Base-by-base conservation (phyloP, 2,888 invertebrate genomes). In the Cacoxenus indagator region DNA sequence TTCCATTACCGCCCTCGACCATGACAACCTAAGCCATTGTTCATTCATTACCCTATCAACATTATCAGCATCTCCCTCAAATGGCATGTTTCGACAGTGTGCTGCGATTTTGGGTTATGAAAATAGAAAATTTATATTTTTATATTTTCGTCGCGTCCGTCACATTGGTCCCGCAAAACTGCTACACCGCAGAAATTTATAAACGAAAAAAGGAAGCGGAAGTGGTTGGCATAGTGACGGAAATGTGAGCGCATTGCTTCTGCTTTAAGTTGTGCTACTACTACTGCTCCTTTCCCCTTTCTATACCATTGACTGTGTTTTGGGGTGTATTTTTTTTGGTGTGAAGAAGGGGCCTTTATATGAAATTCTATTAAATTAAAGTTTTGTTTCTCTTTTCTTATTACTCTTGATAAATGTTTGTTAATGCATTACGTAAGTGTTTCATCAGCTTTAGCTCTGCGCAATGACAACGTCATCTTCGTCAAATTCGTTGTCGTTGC, bases 61-160 rank as follows among this genome's bases (percentile, higher is more conserved):
- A 8, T 4, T 61, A 6, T 14, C 61, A 8, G 14, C 24, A 19
- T 8, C 27, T 14, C 11, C 14, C 14, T n/a, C n/a, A n/a, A n/a
- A n/a, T n/a, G n/a, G 62, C 55, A 37, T 59, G 59, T 57, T 67
- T n/a, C n/a, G 11, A 8, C 17, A 14, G 48, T n/a, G 48, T 48
- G 2, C n/a, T 46, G 14, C 0, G 6, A n/a, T 57, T 57, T 57
- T 65, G 68, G 68, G 68, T 75, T 82, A 80, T 81, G 81, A 75
- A 79, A 81, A 82, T 82, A 82, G 83, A 82, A 82, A 81, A 75
- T 77, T 73, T 73, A 71, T 81, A 67, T 64, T 62, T 27, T 24
- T 24, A 64, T 26, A 37, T 37, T 37, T 57, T n/a, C n/a, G 57
- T 29, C 57, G 57, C 57, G 24, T 26, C 2, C 11, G 26, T 14